Evolutionary conservation across 2,797 vertebrate genomes (phyloP).

Genomic region (Natrix natrix): DNA sequence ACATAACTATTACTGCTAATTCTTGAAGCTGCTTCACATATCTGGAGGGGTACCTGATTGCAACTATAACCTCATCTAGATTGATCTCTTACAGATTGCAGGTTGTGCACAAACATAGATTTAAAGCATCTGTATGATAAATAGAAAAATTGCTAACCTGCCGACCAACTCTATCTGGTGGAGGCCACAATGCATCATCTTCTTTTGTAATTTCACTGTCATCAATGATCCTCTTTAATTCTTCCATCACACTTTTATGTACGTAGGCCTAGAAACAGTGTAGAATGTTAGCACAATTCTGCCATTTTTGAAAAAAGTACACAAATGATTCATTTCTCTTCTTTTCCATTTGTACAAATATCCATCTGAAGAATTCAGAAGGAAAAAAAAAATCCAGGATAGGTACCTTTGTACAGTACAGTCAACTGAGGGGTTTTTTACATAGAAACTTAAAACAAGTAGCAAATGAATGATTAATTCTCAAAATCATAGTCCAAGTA

Average conservation of each 20-base stretch:
- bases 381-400: not conserved
- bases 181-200: conserved; percentile 96
- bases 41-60: not conserved
- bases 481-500: not conserved
- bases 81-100: not conserved
- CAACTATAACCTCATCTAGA: not conserved
- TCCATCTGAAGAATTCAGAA: not conserved
- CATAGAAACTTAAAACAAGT: not conserved
- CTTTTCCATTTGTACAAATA: not conserved
- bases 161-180: conserved; percentile 93
- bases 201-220: conserved; percentile 99
- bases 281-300: not conserved
- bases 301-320: not conserved
- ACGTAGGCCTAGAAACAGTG: conserved; percentile 85
- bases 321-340: not conserved
- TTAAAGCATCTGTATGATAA: not conserved
- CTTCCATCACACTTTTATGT: conserved; percentile 99
- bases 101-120: not conserved
- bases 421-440: not conserved
- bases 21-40: not conserved
- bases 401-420: not conserved
- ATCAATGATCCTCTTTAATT: conserved; percentile 96
- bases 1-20: not conserved
- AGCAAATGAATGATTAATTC: not conserved
- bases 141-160: conserved; percentile 76